Evolutionary conservation across 2,888 invertebrate genomes (phyloP).

Genomic region (Linyphia triangularis): DNA sequence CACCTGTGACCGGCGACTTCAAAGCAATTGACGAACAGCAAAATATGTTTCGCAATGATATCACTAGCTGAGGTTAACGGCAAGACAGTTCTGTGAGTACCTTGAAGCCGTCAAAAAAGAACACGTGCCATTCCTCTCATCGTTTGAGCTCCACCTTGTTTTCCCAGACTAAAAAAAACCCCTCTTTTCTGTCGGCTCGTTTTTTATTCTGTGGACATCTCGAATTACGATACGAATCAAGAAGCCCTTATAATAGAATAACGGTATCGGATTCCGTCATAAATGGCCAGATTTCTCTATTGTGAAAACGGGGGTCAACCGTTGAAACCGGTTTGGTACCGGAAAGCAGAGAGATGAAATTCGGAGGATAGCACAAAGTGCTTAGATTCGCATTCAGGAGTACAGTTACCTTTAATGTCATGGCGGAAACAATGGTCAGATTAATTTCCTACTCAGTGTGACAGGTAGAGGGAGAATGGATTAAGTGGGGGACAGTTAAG

Average conservation of each 20-base stretch:
- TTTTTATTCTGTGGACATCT: slow-evolving; percentile 7
- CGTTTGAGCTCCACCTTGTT: not conserved
- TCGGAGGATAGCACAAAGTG: slow-evolving; percentile 30
- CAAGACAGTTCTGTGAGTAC: too few relatives aligned
- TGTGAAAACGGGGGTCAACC: slow-evolving; percentile 28
- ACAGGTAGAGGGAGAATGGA: not conserved
- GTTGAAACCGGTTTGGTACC: slow-evolving; percentile 34
- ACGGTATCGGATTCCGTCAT: slow-evolving; percentile 38
- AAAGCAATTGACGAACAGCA: too few relatives aligned
- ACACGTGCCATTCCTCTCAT: not conserved
- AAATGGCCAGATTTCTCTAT: slow-evolving; percentile 16
- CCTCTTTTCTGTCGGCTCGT: not conserved
- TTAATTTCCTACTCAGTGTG: slow-evolving; percentile 43
- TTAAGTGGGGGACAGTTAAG: too few relatives aligned
- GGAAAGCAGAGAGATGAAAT: slow-evolving; percentile 30
- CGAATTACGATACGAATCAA: slow-evolving; percentile 9
- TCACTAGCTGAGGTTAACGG: not conserved
- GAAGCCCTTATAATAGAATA: slow-evolving; percentile 30
- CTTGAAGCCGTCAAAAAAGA: not conserved
- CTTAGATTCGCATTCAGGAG: slow-evolving; percentile 1
- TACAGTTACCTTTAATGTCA: slow-evolving; percentile 46
- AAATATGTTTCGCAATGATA: not conserved
- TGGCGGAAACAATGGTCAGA: slow-evolving; percentile 50
- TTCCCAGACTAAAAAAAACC: not conserved
- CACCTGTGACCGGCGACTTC: too few relatives aligned